Conservation (phyloP, 2,888 invertebrate species). For the Apamea crenata region DNA sequence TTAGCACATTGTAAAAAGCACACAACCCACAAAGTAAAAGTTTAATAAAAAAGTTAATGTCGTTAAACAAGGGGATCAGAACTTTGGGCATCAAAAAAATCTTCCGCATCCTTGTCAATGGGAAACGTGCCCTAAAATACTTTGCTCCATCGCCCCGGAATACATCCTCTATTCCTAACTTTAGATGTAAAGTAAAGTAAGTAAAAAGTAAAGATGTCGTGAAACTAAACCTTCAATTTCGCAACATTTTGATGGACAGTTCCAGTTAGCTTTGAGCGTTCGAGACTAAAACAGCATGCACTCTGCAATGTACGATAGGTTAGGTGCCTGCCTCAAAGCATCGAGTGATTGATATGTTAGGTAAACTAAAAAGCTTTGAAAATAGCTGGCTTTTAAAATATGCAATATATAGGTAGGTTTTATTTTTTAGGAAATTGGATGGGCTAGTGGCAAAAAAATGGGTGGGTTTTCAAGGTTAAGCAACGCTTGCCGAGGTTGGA, state of each 20-base stretch:
- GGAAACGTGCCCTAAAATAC: background rate
- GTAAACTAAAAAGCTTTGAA: constrained; percentile 1
- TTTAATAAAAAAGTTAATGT: too few relatives aligned
- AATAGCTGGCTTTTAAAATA: background rate
- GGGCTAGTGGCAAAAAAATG: background rate
- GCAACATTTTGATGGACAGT: constrained; percentile 30
- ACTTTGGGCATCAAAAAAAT: too few relatives aligned
- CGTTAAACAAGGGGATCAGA: too few relatives aligned
- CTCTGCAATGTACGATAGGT: constrained; percentile 20
- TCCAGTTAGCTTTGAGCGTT: constrained; percentile 21
- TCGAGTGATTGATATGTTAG: constrained; percentile 16
- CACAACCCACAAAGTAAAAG: too few relatives aligned
- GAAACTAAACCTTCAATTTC: background rate
- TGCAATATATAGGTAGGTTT: background rate
- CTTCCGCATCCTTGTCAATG: too few relatives aligned
- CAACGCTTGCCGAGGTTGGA: background rate
- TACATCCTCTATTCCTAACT: background rate
- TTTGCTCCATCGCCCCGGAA: background rate
- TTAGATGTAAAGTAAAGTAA: too few relatives aligned
- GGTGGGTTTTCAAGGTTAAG: background rate
- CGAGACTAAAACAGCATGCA: constrained; percentile 10
- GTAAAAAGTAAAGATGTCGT: too few relatives aligned
- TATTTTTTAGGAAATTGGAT: background rate
- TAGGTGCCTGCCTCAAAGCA: background rate
- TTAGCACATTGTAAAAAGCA: too few relatives aligned